Base-by-base conservation (phyloP, 1,140 invertebrate genomes). In the Drosophila miranda region DNA sequence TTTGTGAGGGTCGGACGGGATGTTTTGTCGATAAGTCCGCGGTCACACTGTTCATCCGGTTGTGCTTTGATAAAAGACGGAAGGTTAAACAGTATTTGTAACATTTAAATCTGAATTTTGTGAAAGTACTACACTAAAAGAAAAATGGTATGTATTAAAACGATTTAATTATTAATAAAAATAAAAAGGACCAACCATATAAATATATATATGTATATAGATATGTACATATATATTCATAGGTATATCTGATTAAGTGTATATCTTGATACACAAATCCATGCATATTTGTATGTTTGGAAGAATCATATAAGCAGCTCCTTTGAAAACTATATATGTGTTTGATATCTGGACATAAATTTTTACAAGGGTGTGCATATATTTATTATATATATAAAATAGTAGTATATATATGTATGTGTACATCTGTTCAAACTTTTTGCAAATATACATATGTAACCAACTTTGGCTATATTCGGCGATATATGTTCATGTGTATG, bases 51-150 rank as follows among this genome's bases (percentile, higher is more conserved):
- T n/a, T n/a, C n/a, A n/a, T n/a, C n/a, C n/a, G n/a, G n/a, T n/a
- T n/a, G n/a, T n/a, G n/a, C n/a, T n/a, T n/a, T n/a, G n/a, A n/a
- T n/a, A n/a, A n/a, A 16, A 23, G 78, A 59, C 78, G 63, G 74
- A 74, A 66, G 60, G 63, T 60, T 66, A 70, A 82, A 55, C 71
- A 81, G 79, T 78, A 82, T 82, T 82, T 82, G 51, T 82, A 73
- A 72, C 16, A 72, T 68, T 60, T 62, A 72, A 73, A 64, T 56
- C 57, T 48, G 38, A 52, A 46, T 44, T 52, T 73, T 73, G 59
- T 73, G 69, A 74, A 74, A 74, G 58, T 53, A 58, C 44, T 57
- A 57, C 48, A 74, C 38, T 74, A 64, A 61, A 57, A 38, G 53
- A 34, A 74, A 48, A 73, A 73, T 73, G 70, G 70, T 73, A 73